Evolutionary conservation across 2,113 vertebrate genomes (phyloP), one percentile per base, ranked within the genome.

Genomic region (Alethe castanea): DNA sequence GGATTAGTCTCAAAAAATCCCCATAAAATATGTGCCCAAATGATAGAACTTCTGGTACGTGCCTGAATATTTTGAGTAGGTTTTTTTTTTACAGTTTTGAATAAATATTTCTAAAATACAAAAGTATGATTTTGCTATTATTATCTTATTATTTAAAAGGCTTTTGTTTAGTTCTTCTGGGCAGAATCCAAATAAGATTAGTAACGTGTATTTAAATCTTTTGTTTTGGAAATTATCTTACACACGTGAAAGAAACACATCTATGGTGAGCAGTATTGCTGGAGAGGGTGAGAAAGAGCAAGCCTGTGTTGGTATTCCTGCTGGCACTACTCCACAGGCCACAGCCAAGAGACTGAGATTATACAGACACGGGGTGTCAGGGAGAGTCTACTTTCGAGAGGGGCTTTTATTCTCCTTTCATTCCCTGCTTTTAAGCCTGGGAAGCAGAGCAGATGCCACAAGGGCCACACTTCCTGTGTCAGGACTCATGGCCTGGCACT

Each of bases 221-320:
- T 91, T 89, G 40, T 73, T 86, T 79, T 89, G 69, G 86, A 91
- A 72, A 53, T 53, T 45, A 12, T 79, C 40, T 84, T 60, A 64
- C 36, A 35, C 3, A 14, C 6, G 25, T 59, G 42, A 60, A 48
- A 70, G 56, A 56, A 88, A 65, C 45, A 60, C 11, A 22, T 60
- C 42, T 81, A 61, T 92, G 52, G 24, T 71, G 47, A 78, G 22
- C 13, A 11, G 14, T 29, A 22, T 26, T 66, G 77, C 76, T 91
- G 54, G 84, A 59, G 69, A 11, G 8, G 24, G 26, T 31, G 61
- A 89, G 73, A 73, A 71, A 38, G 40, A 71, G 38, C 40, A 91
- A 14, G 20, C 1, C 52, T 70, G 35, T 3, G 1, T 4, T 42
- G 60, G 18, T 70, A 59, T 44, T 92, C 38, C 69, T 35, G 25